Evolutionary conservation across 1,140 invertebrate species (phyloP).

Genomic region (Apis laboriosa): DNA sequence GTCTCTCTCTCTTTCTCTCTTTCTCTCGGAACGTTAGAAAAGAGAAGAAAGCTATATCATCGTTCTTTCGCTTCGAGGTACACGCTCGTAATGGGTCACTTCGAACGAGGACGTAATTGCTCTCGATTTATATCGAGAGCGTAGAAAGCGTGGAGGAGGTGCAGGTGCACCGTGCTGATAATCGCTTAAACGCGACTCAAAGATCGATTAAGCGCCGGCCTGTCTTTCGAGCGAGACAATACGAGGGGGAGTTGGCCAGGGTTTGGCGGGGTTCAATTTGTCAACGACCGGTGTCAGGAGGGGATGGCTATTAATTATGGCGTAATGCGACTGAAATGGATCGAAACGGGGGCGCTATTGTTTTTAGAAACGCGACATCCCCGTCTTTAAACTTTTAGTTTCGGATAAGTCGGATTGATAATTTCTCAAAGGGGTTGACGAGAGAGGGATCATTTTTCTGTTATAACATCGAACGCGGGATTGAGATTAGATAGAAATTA

Average conservation of each 20-base stretch:
- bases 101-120: constrained; percentile 55
- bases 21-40: not conserved
- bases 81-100: constrained; percentile 42
- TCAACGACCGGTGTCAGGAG: constrained; percentile 14
- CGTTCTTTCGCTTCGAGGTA: too few relatives aligned
- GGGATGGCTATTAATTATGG: constrained; percentile 17
- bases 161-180: constrained; percentile 23
- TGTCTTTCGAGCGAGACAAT: not conserved
- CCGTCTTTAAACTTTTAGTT: not conserved
- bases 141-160: constrained; percentile 33
- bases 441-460: too few relatives aligned
- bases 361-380: not conserved
- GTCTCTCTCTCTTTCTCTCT: not conserved
- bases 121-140: constrained; percentile 55
- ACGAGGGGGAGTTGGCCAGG: too few relatives aligned
- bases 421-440: too few relatives aligned
- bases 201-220: constrained; percentile 11
- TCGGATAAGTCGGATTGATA: too few relatives aligned
- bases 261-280: constrained; percentile 4
- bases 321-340: not conserved
- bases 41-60: not conserved
- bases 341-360: not conserved
- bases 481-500: too few relatives aligned
- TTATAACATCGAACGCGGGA: too few relatives aligned
- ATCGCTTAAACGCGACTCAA: constrained; percentile 48